phyloP scores from a whole-genome alignment of 2,797 vertebrate species.

The Chiloscyllium punctatum region DNA sequence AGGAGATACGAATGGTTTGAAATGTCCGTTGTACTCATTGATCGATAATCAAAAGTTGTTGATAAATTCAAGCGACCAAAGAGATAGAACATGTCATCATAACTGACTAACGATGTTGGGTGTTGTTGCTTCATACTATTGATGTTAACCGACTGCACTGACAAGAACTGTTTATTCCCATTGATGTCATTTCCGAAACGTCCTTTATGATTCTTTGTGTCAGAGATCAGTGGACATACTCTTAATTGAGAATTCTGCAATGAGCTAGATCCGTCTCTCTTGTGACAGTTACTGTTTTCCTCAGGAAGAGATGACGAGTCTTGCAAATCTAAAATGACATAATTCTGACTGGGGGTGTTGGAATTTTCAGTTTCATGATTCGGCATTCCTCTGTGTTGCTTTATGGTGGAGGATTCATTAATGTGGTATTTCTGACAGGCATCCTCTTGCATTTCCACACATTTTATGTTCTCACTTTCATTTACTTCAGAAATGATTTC shows the following conservation, averaged over 20 bases:
- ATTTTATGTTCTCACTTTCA: conserved; percentile 40
- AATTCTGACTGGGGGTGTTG: conserved; percentile 50
- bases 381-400: conserved; percentile 23
- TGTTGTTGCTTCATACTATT: not conserved
- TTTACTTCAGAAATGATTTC: conserved; percentile 55
- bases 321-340: conserved; percentile 59
- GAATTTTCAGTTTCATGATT: conserved; percentile 40
- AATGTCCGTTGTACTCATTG: conserved; percentile 46
- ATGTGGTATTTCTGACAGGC: not conserved
- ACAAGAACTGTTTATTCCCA: not conserved
- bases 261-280: not conserved
- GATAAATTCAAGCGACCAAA: conserved; percentile 18
- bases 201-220: not conserved
- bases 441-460: conserved; percentile 41
- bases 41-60: conserved; percentile 27
- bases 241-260: not conserved
- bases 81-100: conserved; percentile 27
- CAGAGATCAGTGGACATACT: not conserved
- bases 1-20: conserved; percentile 60
- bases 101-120: not conserved
- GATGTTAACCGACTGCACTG: not conserved
- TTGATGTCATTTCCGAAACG: not conserved
- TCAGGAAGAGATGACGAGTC: conserved; percentile 18
- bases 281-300: not conserved
- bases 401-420: conserved; percentile 43